Percentiles rank a stretch among this genome's conserved stretches.
Evolutionary conservation across 2,113 vertebrate genomes (phyloP).

Genomic region (Burhinus oedicnemus): DNA sequence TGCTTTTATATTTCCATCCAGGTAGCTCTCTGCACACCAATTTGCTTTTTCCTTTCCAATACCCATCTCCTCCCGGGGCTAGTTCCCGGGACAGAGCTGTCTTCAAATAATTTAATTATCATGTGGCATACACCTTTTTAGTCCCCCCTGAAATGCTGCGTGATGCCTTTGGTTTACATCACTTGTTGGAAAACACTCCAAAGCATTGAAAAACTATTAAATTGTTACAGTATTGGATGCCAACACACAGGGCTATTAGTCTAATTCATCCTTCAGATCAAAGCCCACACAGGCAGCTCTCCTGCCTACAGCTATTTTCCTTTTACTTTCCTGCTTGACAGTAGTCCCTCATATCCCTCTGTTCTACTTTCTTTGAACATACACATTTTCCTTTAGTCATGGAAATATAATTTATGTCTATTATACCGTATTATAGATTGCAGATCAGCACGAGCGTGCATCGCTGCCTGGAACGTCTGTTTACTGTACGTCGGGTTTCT

Average conservation of each 20-base stretch:
- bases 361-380: conserved; percentile 84
- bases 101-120: conserved; percentile 66
- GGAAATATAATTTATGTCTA: conserved; percentile 90
- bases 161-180: conserved; percentile 59
- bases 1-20: conserved; percentile 5
- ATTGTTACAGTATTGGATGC: conserved; percentile 70
- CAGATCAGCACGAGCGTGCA: conserved; percentile 73
- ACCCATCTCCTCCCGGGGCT: not conserved
- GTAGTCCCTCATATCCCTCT: conserved; percentile 82
- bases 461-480: conserved; percentile 77
- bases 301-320: conserved; percentile 87
- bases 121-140: conserved; percentile 38
- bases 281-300: conserved; percentile 87
- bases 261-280: conserved; percentile 79
- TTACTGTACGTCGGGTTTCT: not conserved
- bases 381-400: conserved; percentile 85
- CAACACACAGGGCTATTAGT: conserved; percentile 71
- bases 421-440: conserved; percentile 87
- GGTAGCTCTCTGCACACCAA: not conserved
- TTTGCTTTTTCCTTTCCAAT: conserved; percentile 33
- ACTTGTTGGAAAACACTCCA: conserved; percentile 69
- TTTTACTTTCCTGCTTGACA: conserved; percentile 79
- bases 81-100: conserved; percentile 26
- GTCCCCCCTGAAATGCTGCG: not conserved
- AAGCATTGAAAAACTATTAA: conserved; percentile 72